Conservation (phyloP, 1,140 invertebrate species). For the Drosophila guanche region DNA sequence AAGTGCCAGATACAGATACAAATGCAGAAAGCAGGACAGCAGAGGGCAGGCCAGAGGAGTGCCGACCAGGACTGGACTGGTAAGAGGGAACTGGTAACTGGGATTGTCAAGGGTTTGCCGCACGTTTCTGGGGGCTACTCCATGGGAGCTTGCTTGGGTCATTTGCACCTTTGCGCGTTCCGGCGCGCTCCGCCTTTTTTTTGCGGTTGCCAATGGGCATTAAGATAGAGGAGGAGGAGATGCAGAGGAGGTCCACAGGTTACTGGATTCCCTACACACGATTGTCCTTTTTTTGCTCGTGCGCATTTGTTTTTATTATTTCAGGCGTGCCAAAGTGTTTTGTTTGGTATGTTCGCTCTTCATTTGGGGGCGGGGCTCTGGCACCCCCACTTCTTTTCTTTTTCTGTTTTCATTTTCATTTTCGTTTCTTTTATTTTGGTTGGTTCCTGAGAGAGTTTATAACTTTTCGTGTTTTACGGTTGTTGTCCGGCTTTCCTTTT, state of each 20-base stretch:
- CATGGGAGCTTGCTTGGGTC: slow-evolving; percentile 41
- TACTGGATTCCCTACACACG: slow-evolving; percentile 54
- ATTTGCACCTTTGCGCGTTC: slow-evolving; percentile 77
- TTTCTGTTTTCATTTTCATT: slow-evolving; percentile 13
- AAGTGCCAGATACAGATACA: slow-evolving; percentile 42
- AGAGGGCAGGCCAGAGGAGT: too few relatives aligned
- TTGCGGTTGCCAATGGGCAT: slow-evolving; percentile 51
- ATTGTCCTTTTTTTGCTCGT: slow-evolving; percentile 70
- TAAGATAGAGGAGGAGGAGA: background rate
- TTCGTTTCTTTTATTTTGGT: slow-evolving; percentile 19
- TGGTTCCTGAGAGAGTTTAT: slow-evolving; percentile 70
- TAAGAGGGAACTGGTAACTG: background rate
- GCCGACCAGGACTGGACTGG: too few relatives aligned
- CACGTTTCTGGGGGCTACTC: slow-evolving; percentile 30
- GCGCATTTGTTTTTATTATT: slow-evolving; percentile 81
- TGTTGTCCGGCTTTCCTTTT: slow-evolving; percentile 65
- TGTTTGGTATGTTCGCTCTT: slow-evolving; percentile 52
- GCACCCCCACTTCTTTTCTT: background rate
- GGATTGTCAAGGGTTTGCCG: slow-evolving; percentile 29
- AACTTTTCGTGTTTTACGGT: slow-evolving; percentile 81
- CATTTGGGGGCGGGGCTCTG: slow-evolving; percentile 1
- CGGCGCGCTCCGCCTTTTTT: slow-evolving; percentile 29
- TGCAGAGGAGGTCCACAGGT: background rate
- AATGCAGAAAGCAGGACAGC: background rate
- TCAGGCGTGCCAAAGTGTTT: slow-evolving; percentile 80